phyloP scores from a whole-genome alignment of 2,113 vertebrate species.

The Echinops telfairi region DNA sequence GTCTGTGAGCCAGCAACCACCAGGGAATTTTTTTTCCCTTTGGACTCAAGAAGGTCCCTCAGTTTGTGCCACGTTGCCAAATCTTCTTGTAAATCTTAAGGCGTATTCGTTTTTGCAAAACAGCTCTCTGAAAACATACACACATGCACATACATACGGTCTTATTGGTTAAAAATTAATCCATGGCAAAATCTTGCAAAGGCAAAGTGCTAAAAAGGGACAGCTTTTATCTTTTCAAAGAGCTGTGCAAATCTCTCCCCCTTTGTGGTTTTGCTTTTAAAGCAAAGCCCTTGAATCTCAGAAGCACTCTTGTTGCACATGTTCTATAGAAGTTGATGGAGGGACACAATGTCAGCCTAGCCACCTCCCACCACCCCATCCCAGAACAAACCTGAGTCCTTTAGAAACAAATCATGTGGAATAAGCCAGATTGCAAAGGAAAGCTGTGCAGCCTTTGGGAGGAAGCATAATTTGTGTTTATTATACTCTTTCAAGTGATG shows the following conservation, averaged over 20 bases:
- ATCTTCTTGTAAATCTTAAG: conserved; percentile 75
- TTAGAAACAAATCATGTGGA: conserved; percentile 69
- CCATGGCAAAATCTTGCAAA: conserved; percentile 1
- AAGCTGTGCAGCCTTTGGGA: conserved; percentile 23
- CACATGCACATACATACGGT: conserved; percentile 18
- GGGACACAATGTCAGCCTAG: background rate
- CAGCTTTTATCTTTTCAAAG: conserved; percentile 1
- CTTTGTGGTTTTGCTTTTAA: conserved; percentile 29
- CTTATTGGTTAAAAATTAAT: conserved; percentile 58
- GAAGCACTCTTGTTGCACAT: background rate
- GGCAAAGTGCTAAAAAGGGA: background rate
- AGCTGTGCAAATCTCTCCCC: background rate
- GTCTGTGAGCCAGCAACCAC: conserved; percentile 79
- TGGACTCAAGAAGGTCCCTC: conserved; percentile 70
- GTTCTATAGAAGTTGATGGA: background rate
- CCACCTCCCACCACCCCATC: background rate
- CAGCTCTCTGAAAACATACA: conserved; percentile 65
- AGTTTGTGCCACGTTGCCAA: conserved; percentile 55
- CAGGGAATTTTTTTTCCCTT: conserved; percentile 42
- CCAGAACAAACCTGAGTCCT: conserved; percentile 59
- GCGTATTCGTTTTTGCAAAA: conserved; percentile 65
- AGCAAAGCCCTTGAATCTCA: conserved; percentile 49
- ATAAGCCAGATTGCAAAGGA: conserved; percentile 70
- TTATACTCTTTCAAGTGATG: conserved; percentile 61
- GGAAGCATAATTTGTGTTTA: conserved; percentile 52